Evolutionary conservation across 2,888 invertebrate species (phyloP), one percentile per base, ranked within the genome.

Genomic region (Heliconius erato): DNA sequence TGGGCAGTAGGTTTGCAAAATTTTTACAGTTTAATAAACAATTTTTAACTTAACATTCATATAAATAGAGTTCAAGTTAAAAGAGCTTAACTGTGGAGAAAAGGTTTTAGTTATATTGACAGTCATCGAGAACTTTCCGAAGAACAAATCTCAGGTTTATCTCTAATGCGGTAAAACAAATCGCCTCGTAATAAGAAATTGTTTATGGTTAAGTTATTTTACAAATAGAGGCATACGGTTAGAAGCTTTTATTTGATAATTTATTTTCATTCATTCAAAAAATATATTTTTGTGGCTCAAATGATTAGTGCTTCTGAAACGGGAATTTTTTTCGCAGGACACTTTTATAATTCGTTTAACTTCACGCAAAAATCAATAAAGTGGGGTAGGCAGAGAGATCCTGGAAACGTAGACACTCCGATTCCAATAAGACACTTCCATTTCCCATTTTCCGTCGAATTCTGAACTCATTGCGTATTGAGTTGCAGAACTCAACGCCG

Each of bases 1-100:
- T 92, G 94, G 92, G 92, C 94, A 92, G 91, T 90, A 90, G 91
- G 89, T 88, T 88, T 86, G 89, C 91, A 89, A 92, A 91, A 91
- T 90, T 90, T 86, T 84, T 84, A 83, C 85, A 85, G 87, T 89
- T 88, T 85, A 80, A 85, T 87, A 89, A 88, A 88, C 88, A 85
- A 92, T 89, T 91, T 87, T 91, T 82, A 85, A 84, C 89, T 87
- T 88, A 93, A 91, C 86, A 49, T 0, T 49, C 26, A 67, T 77
- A 12, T 67, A 0, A 68, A 89, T 92, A 92, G 83, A 87, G 91
- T 84, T 85, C 35, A 76, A 77, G 23, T 44, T 69, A 19, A 69
- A 79, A 71, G 69, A 71, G 74, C 32, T 23, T 26, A 74, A 16
- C n/a, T 69, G 54, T 32, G 65, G 65, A 80, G 71, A 67, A 79